Conservation (phyloP, 2,797 vertebrate species). For the Megalops cyprinoides region DNA sequence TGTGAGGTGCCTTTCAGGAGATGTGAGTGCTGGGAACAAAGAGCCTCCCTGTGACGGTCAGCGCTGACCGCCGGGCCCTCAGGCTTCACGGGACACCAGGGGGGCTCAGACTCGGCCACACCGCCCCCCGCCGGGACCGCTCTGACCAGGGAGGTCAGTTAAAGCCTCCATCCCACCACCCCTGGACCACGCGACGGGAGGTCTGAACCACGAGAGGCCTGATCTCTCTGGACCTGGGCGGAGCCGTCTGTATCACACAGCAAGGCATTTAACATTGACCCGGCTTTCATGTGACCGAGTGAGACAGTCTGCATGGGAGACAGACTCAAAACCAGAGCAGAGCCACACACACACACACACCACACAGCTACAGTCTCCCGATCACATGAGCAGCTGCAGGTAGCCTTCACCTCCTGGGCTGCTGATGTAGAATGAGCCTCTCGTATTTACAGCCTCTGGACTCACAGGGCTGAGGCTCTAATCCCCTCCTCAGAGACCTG, state of each 20-base stretch:
- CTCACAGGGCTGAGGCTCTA: slow-evolving; percentile 26
- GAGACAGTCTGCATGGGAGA: neutral
- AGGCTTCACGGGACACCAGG: neutral
- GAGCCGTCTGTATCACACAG: neutral
- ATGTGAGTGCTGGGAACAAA: neutral
- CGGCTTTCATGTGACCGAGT: neutral
- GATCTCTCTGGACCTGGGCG: neutral
- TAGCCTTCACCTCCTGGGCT: neutral
- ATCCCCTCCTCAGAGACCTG: slow-evolving; percentile 35
- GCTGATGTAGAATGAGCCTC: neutral
- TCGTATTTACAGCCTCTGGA: neutral
- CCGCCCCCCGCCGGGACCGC: neutral
- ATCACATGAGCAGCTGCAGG: neutral
- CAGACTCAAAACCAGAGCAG: no score
- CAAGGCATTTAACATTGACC: neutral
- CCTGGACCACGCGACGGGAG: neutral
- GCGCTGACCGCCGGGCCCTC: neutral
- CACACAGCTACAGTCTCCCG: neutral
- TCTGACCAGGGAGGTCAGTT: neutral
- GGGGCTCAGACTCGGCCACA: neutral
- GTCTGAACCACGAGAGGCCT: neutral
- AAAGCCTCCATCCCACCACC: neutral
- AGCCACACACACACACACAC: no score
- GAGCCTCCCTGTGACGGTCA: neutral
- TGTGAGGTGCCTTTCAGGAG: slow-evolving; percentile 24